Base-by-base conservation (phyloP, 1,140 invertebrate genomes). In the Zelostemma sp. region DNA sequence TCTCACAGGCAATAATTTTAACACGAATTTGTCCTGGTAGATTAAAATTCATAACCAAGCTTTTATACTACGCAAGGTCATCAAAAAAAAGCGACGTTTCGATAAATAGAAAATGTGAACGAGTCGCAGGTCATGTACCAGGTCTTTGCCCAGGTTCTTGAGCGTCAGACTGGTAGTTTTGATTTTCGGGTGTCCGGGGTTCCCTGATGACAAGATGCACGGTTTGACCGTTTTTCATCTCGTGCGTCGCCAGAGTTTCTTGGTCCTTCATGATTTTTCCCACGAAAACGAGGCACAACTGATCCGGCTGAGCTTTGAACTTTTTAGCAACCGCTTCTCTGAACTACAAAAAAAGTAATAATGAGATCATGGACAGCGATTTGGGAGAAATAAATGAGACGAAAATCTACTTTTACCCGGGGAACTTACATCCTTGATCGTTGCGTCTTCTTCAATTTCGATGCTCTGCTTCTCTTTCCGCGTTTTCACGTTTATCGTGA, bases 261-360 rank as follows among this genome's bases (percentile, higher is more conserved):
- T 89, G 89, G 87, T 99, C 98, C 84, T 99, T 99, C 89, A 99
- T 92, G 59, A 99, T 99, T 89, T 99, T 99, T 19, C 98, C 98
- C 83, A 97, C 97, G 88, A 99, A 99, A 76, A 99, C 99, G 9
- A 99, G 87, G 83, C 97, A 98, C 65, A 99, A 84, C 79, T 97
- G 94, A 72, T 98, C 97, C 4, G 92, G 86, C 66, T 96, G 91
- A 6, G 95, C 91, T 80, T 90, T 92, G 82, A 99, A 97, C 81
- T 96, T 94, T 73, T 95, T 90, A 8, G 94, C 89, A 18, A 99
- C 91, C 61, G 91, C 86, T 77, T 93, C 91, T 87, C 97, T 97
- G 69, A 99, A 92, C 97, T 99, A 58, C 11, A 50, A 90, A 61
- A 79, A 72, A 79, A 78, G 71, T 33, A 31, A 21, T 21, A 47